Conservation (phyloP, 1,140 invertebrate genomes). For the Tachypleus tridentatus region DNA sequence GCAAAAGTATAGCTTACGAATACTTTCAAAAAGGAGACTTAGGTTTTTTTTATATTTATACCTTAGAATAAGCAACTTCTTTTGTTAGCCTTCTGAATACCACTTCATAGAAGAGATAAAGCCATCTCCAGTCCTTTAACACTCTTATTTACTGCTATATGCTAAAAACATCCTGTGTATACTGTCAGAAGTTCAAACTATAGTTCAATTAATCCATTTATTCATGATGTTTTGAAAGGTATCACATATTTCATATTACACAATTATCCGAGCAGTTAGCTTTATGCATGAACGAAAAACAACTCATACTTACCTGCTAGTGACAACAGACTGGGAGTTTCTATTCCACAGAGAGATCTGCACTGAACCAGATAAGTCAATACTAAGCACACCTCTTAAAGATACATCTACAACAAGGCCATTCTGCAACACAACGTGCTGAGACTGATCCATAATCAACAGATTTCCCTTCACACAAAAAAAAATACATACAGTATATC, state of each 20-base stretch:
- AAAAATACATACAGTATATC: not conserved
- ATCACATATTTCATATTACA: conserved; percentile 8
- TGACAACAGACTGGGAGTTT: conserved; percentile 67
- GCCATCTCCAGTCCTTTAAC: too few species aligned
- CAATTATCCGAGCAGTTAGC: not conserved
- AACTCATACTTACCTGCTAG: conserved; percentile 47
- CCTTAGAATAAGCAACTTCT: too few species aligned
- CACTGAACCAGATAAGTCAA: conserved; percentile 73
- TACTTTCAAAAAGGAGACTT: too few species aligned
- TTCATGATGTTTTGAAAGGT: not conserved
- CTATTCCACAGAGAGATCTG: conserved; percentile 74
- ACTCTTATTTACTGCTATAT: too few species aligned
- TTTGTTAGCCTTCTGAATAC: too few species aligned
- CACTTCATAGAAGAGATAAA: too few species aligned
- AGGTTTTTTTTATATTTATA: too few species aligned
- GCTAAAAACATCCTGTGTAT: too few species aligned
- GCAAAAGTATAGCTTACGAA: too few species aligned
- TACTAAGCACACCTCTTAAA: conserved; percentile 56
- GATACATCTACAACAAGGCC: conserved; percentile 58
- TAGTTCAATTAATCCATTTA: too few species aligned
- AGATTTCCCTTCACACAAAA: conserved; percentile 45
- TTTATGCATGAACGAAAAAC: conserved; percentile 3
- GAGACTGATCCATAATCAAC: conserved; percentile 57
- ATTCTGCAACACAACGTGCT: conserved; percentile 53
- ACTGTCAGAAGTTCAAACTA: too few species aligned